Evolutionary conservation across 2,888 invertebrate species (phyloP), one percentile per base, ranked within the genome.

Genomic region (Petrolisthes cinctipes): DNA sequence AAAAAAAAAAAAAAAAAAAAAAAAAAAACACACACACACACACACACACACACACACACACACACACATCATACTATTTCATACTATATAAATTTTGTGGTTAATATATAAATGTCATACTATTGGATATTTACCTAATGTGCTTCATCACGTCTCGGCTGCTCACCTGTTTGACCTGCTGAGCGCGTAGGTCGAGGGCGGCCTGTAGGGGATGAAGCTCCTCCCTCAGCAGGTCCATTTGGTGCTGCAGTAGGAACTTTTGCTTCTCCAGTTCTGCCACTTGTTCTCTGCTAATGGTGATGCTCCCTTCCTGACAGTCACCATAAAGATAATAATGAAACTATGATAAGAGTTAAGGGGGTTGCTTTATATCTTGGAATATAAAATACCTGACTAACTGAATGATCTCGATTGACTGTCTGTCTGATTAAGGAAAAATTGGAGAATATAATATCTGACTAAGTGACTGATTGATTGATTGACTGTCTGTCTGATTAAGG

Each of bases 191-290:
- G 11, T 89, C 86, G 7, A 90, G 83, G 9, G 85, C 89, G 5
- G 78, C 57, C 57, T 90, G 83, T 0, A 88, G 79, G 96, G 97
- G 97, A 92, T 97, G 97, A 92, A 98, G 97, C 92, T 96, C 95
- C 92, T 95, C 95, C 92, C 97, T 96, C 51, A 98, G 93, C 92
- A 98, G 97, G 57, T 96, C 95, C 89, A 98, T 97, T 93, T 97
- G 97, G 92, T 97, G 97, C 92, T 97, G 96, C 61, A 98, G 93
- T 0, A 98, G 97, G 92, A 97, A 97, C 92, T 97, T 97, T 92
- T 96, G 97, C 92, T 98, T 98, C 92, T 98, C 97, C 90, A 98
- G 93, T 95, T 95, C 92, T 17, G 75, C 80, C 37, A 85, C 79
- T 23, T 78, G 75, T 5, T 88, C 88, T 17, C 82, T n/a, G 0